Evolutionary conservation across 2,888 invertebrate species (phyloP), one percentile per base, ranked within the genome.

Genomic region (Vesta saturnalis): DNA sequence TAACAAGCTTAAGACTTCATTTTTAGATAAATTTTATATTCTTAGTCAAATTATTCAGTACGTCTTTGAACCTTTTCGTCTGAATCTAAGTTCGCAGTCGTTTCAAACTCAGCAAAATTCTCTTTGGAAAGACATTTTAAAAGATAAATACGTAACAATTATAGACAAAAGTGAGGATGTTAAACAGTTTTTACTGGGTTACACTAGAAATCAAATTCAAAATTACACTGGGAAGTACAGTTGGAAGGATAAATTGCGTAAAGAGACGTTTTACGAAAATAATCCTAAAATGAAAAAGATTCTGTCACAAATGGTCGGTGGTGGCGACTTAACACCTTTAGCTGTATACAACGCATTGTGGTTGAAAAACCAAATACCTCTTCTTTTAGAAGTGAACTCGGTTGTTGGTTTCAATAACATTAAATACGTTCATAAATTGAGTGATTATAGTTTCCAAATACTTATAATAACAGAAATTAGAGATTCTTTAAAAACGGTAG

Each of bases 311-410:
- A 5, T 12, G 16, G 5, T 6, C 5, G 15, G 6, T 5, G 16
- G 39, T 15, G 3, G 8, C 16, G 1, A 16, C 1, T 35, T 54
- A 18, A 57, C 54, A 0, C 22, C 49, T 8, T 54, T 64, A 0
- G 54, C 58, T 4, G 8, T 64, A 6, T 64, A 64, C 14, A 52
- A 19, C 15, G 47, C 35, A 15, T 19, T 64, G 1, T 64, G 64
- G 64, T 59, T 59, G 3, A 39, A 39, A 1, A 39, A 54, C 1
- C 14, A 59, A 16, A 5, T 64, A 10, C 54, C 64, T 0, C 21
- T 64, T n/a, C 22, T 64, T 10, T 21, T 64, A 12, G 15, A 49
- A 59, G 19, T 22, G 1, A 12, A 59, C 5, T 43, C 10, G 8
- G 39, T 12, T 14, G 15, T 30, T 3, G 22, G 59, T 14, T 52